Conservation (phyloP, 2,113 vertebrate genomes). For the Seriola quinqueradiata region DNA sequence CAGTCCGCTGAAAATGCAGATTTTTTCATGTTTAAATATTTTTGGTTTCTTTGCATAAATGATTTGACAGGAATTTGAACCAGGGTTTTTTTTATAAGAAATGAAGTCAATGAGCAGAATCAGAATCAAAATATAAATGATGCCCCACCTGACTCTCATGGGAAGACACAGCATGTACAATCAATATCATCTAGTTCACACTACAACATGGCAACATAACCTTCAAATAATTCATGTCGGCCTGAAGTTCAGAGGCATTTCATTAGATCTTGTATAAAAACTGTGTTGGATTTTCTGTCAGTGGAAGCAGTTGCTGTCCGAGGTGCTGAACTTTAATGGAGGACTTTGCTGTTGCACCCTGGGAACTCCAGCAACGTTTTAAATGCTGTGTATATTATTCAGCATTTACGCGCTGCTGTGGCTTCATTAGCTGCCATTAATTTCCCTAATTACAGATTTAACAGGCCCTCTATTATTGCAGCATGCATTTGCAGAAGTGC, state of each 20-base stretch:
- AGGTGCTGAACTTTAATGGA: background rate
- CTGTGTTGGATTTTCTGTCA: background rate
- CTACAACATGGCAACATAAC: background rate
- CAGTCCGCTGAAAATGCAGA: background rate
- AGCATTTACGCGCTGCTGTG: constrained; percentile 17
- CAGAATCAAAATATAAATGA: background rate
- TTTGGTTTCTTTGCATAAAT: background rate
- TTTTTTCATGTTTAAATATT: background rate
- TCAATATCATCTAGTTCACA: background rate
- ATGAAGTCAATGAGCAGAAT: background rate
- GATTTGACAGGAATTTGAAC: background rate
- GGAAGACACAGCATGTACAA: background rate
- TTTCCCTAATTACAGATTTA: constrained; percentile 47
- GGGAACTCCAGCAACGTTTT: constrained; percentile 20
- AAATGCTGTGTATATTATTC: constrained; percentile 35
- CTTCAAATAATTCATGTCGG: constrained; percentile 2
- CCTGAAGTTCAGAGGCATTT: background rate
- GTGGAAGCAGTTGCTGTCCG: background rate
- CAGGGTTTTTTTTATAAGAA: background rate
- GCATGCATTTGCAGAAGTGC: constrained; percentile 23
- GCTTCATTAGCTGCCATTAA: constrained; percentile 58
- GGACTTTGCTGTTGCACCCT: constrained; percentile 15
- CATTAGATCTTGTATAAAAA: background rate
- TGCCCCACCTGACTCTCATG: background rate
- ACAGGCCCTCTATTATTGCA: constrained; percentile 31